A percentile compares a stretch with the other conserved stretches of the same genome.
Evolutionary conservation across 2,113 vertebrate species (phyloP).

Genomic region (Apteryx mantelli): DNA sequence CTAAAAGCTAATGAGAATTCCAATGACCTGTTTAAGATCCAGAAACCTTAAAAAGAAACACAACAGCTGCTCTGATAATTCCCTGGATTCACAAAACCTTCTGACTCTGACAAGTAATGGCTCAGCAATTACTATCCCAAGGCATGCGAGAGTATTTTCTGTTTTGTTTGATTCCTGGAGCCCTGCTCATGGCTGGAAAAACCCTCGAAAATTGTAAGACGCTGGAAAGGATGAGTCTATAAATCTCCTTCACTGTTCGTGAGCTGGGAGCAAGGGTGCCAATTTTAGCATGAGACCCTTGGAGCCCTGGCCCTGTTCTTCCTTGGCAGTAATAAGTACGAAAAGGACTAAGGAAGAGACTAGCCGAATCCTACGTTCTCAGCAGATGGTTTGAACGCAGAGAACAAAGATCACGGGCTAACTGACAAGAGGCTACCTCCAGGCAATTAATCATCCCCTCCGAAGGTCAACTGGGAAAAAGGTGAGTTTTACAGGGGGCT

Average conservation of each 20-base stretch:
- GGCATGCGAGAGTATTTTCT: slow-evolving; percentile 35
- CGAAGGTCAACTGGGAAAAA: slow-evolving; percentile 84
- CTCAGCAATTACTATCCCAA: slow-evolving; percentile 59
- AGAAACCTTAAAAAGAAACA: slow-evolving; percentile 67
- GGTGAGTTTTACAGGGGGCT: slow-evolving; percentile 81
- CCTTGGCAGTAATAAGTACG: slow-evolving; percentile 69
- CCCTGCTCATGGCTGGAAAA: slow-evolving; percentile 15
- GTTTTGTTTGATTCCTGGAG: slow-evolving; percentile 38
- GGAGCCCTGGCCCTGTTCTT: slow-evolving; percentile 60
- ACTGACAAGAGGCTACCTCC: slow-evolving; percentile 83
- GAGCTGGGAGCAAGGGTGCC: slow-evolving; percentile 1
- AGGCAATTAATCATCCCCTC: slow-evolving; percentile 86
- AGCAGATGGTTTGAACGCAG: slow-evolving; percentile 84
- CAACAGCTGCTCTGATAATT: slow-evolving; percentile 63
- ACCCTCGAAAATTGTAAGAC: slow-evolving; percentile 37
- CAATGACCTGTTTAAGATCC: slow-evolving; percentile 60
- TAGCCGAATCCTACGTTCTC: slow-evolving; percentile 74
- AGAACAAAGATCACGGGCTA: slow-evolving; percentile 87
- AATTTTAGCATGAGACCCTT: slow-evolving; percentile 56
- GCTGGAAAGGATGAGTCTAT: slow-evolving; percentile 44
- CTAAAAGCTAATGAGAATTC: slow-evolving; percentile 52
- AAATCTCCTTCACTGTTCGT: slow-evolving; percentile 39
- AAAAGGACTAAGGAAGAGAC: slow-evolving; percentile 71
- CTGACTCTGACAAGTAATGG: slow-evolving; percentile 64
- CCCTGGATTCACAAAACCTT: slow-evolving; percentile 51